These are phyloP conservation scores for Tragelaphus strepsiceros DNA, from an alignment of 2,113 vertebrate genomes.

Conservation along the genomic window DNA sequence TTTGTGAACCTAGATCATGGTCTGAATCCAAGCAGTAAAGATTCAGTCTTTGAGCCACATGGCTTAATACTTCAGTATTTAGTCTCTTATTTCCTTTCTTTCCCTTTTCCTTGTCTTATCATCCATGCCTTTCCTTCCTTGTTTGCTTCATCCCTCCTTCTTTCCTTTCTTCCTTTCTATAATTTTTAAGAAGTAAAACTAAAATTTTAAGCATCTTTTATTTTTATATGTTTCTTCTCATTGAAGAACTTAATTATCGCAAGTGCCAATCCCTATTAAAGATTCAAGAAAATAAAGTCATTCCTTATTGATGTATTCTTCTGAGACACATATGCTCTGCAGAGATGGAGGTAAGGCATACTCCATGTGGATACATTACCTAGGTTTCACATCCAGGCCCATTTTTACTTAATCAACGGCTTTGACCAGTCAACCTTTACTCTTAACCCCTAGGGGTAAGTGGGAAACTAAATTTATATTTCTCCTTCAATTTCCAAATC, in stretches of 20 bases:
- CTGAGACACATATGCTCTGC: not conserved
- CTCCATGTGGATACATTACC: not conserved
- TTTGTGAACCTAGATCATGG: not conserved
- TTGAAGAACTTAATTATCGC: not conserved
- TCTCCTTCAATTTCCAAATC: not conserved
- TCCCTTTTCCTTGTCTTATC: not conserved
- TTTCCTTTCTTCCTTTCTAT: not conserved
- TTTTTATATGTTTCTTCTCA: not conserved
- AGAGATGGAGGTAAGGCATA: not conserved
- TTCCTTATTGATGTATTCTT: not conserved
- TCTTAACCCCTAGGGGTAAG: not conserved
- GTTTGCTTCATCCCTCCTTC: not conserved
- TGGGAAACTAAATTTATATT: constrained; percentile 14
- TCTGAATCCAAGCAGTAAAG: not conserved
- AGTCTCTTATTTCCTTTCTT: not conserved
- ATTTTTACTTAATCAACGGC: not conserved
- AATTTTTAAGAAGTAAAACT: not conserved
- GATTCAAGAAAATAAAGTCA: not conserved
- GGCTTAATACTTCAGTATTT: not conserved
- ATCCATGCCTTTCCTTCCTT: not conserved
- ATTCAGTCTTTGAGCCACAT: not conserved
- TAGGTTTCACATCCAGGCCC: not conserved
- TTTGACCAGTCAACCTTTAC: not conserved
- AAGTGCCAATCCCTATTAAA: not conserved
- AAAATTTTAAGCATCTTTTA: not conserved